These are phyloP conservation scores for Sphecodes monilicornis DNA, from an alignment of 2,888 invertebrate genomes.

Conservation along the genomic window DNA sequence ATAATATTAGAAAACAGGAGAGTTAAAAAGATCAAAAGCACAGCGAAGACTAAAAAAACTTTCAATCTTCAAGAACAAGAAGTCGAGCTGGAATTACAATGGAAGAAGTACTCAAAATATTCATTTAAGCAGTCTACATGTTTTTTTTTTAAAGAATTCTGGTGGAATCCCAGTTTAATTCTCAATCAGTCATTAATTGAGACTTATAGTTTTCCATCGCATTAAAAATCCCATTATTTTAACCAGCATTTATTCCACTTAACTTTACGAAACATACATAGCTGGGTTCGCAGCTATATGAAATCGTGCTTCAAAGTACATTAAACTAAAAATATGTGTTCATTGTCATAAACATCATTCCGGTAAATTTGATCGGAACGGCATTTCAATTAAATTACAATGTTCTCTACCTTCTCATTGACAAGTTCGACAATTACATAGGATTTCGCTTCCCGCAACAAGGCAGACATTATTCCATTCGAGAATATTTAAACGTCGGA, in stretches of 20 bases:
- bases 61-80: no score
- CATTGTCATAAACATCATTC: no score
- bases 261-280: not conserved
- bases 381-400: not conserved
- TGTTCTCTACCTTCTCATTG: no score
- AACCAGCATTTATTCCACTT: not conserved
- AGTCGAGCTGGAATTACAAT: no score
- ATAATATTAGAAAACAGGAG: no score
- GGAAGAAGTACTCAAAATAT: no score
- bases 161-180: no score
- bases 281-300: not conserved
- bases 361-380: not conserved
- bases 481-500: not conserved
- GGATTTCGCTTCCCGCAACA: not conserved
- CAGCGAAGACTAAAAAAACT: no score
- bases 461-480: not conserved
- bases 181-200: not conserved
- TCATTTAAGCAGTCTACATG: no score
- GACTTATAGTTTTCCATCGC: not conserved
- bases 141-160: no score
- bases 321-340: not conserved
- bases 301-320: not conserved
- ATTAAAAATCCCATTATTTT: not conserved
- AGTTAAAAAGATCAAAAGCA: no score
- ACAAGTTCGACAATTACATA: not conserved